Conservation (phyloP, 1,140 invertebrate species). For the Drosophila paulistorum region DNA sequence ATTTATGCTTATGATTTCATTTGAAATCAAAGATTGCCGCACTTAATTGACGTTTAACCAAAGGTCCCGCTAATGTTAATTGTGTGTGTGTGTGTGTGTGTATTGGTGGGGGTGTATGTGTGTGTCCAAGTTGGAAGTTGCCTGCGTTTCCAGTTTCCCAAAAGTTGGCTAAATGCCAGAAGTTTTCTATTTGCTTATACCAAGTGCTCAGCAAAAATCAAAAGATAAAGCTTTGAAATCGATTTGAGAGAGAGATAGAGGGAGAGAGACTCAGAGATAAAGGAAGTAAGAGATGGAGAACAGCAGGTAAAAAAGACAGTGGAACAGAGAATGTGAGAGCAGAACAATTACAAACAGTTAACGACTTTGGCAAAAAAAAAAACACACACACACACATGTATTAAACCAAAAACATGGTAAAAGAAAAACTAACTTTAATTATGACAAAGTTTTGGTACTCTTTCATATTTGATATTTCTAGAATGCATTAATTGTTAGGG, state of each 20-base stretch:
- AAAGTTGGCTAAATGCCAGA: slow-evolving; percentile 60
- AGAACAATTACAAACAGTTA: slow-evolving; percentile 42
- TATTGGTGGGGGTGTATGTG: slow-evolving; percentile 37
- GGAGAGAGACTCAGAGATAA: not conserved
- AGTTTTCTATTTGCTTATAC: slow-evolving; percentile 58
- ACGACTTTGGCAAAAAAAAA: slow-evolving; percentile 28
- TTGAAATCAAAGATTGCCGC: slow-evolving; percentile 27
- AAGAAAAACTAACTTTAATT: not conserved
- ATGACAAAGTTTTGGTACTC: slow-evolving; percentile 21
- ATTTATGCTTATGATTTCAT: slow-evolving; percentile 61
- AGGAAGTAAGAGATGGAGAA: not conserved
- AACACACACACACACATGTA: not conserved
- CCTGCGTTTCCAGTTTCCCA: slow-evolving; percentile 48
- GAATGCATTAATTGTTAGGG: not conserved
- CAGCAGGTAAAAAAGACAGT: not conserved
- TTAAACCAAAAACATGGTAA: not conserved
- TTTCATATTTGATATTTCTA: not conserved
- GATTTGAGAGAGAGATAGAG: slow-evolving; percentile 35
- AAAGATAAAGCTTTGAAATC: slow-evolving; percentile 42
- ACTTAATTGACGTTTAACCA: slow-evolving; percentile 31
- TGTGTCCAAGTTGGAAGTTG: slow-evolving; percentile 61
- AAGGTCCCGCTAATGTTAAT: slow-evolving; percentile 11
- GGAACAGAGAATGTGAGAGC: slow-evolving; percentile 14
- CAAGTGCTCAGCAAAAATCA: slow-evolving; percentile 65
- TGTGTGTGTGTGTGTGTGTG: not conserved